Conservation (phyloP, 2,888 invertebrate species). For the Amblyteles armatorius region DNA sequence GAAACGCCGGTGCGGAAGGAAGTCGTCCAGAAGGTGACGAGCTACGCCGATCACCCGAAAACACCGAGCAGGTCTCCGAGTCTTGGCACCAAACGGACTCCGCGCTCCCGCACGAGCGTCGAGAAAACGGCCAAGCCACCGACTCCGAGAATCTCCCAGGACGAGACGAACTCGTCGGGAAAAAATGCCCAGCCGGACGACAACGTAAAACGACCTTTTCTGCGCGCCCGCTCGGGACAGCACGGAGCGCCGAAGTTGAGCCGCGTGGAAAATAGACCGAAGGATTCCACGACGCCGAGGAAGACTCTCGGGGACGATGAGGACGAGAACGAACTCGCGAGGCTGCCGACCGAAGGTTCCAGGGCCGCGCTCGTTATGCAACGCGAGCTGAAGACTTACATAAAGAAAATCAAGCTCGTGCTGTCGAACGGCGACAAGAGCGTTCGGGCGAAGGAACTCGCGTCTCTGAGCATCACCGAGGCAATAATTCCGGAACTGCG, state of each 20-base stretch:
- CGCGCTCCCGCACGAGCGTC: conserved; percentile 11
- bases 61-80: conserved; percentile 20
- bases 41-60: conserved; percentile 7
- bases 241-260: conserved; percentile 54
- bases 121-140: conserved; percentile 29
- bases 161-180: conserved; percentile 18
- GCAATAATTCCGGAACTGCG: conserved; percentile 72
- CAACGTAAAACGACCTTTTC: conserved; percentile 41
- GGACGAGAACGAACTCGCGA: conserved; percentile 46
- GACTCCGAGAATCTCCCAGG: conserved; percentile 7
- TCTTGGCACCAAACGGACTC: conserved; percentile 20
- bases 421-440: conserved; percentile 67
- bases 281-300: not conserved
- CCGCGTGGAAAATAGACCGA: conserved; percentile 8
- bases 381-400: conserved; percentile 73
- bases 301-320: conserved; percentile 6
- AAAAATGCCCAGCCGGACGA: not conserved
- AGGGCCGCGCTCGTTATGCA: conserved; percentile 72
- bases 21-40: not conserved
- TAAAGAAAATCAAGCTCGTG: conserved; percentile 73
- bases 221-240: conserved; percentile 63
- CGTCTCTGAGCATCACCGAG: conserved; percentile 73
- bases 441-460: conserved; percentile 68
- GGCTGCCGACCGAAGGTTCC: conserved; percentile 67
- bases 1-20: not conserved